Evolutionary conservation across 2,888 invertebrate genomes (phyloP), one percentile per base, ranked within the genome.

Genomic region (Leucoptera coffeella): DNA sequence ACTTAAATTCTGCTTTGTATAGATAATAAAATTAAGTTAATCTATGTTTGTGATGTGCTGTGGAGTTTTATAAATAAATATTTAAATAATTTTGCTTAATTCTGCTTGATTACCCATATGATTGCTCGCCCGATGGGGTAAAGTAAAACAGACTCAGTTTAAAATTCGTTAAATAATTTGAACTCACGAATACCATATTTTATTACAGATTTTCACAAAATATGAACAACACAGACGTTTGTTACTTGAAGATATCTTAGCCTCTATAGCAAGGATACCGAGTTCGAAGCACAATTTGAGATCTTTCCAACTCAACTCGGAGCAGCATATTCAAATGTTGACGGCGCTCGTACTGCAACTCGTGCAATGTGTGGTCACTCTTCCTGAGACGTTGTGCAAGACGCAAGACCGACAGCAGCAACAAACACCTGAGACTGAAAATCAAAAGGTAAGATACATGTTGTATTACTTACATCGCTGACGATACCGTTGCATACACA

Each of bases 301-400:
- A 39, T 93, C 92, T 11, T 96, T 91, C 59, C 85, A 92, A 43
- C 71, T 92, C 24, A 75, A 72, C 36, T 87, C 84, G 35, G 92
- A 93, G 43, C 94, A 95, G 47, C 86, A 91, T 48, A 97, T 99
- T 50, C 96, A 97, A 71, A 99, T 99, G 95, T 77, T 99, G 36
- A 97, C 97, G 2, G 97, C 99, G 15, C 75, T 99, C 17, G 94
- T 97, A 7, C 69, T 99, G 28, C 96, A 99, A 54, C 74, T 99
- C 25, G 95, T 99, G 32, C 99, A 99, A 56, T 94, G 94, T 56
- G 93, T 96, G 23, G 92, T 95, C 22, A 83, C 85, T 27, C 64
- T 96, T 36, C 94, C 91, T 0, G 85, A 88, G 35, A 74, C 76
- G 28, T 51, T 87, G 23, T 65, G 65, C 39, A 67, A 61, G 40